These are phyloP conservation scores for Chaenodraco wilsoni DNA, from an alignment of 2,797 vertebrate genomes.

Conservation along the genomic window DNA sequence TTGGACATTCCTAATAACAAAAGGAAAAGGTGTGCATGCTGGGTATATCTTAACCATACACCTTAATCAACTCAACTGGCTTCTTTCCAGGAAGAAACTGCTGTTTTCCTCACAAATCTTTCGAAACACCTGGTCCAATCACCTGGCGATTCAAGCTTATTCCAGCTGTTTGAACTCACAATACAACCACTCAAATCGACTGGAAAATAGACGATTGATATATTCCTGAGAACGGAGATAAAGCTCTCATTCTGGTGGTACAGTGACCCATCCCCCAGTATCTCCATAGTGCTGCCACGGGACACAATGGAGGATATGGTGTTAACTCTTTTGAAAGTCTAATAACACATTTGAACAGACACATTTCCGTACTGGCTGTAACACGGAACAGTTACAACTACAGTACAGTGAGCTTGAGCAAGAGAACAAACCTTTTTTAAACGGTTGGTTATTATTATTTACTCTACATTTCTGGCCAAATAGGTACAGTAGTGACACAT, in stretches of 20 bases:
- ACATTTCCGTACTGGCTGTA: not conserved
- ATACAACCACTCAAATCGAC: no score
- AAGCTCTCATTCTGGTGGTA: not conserved
- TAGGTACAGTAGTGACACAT: not conserved
- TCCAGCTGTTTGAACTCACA: not conserved
- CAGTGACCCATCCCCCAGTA: not conserved
- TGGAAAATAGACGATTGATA: not conserved
- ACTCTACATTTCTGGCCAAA: not conserved
- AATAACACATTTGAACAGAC: not conserved
- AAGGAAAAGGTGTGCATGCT: no score
- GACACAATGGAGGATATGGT: not conserved
- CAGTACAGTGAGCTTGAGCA: not conserved
- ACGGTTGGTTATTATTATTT: not conserved
- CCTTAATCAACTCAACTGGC: not conserved
- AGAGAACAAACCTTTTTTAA: not conserved
- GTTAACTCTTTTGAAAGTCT: not conserved
- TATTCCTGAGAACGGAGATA: not conserved
- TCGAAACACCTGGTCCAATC: not conserved
- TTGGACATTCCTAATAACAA: not conserved
- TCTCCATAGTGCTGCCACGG: not conserved
- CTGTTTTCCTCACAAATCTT: not conserved
- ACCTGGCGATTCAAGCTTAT: not conserved
- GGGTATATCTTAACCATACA: no score
- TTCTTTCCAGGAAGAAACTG: not conserved
- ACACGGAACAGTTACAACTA: not conserved